These are phyloP conservation scores for Melieria crassipennis DNA, from an alignment of 2,888 invertebrate genomes.

Conservation along the genomic window DNA sequence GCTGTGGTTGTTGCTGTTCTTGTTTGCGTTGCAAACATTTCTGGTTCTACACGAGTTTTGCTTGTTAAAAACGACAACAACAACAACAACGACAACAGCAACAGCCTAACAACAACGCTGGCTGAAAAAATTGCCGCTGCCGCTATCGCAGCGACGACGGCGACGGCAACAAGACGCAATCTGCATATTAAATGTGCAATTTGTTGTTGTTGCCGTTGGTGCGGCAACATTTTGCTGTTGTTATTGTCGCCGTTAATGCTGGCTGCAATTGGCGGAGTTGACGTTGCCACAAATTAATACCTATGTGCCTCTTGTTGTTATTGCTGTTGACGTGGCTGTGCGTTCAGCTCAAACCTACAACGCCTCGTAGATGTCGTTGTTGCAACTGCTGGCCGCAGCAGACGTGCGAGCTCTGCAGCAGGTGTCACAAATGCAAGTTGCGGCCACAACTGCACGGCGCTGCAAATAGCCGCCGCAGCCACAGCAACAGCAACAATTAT, in stretches of 20 bases:
- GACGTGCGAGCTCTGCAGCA: slow-evolving; percentile 5
- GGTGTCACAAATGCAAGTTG: slow-evolving; percentile 15
- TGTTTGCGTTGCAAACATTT: too few species aligned
- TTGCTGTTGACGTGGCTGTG: not conserved
- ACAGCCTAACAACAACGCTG: not conserved
- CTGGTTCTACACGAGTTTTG: too few species aligned
- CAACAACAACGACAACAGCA: slow-evolving; percentile 1
- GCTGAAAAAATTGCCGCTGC: too few species aligned
- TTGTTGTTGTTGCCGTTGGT: slow-evolving; percentile 1
- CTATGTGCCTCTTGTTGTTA: slow-evolving; percentile 2
- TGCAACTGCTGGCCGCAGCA: slow-evolving; percentile 1
- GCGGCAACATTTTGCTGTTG: slow-evolving; percentile 5
- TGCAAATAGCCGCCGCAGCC: not conserved
- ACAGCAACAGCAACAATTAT: too few species aligned
- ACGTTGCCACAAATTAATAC: not conserved
- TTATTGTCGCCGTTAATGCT: slow-evolving; percentile 4
- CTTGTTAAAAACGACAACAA: not conserved
- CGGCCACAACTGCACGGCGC: slow-evolving; percentile 4
- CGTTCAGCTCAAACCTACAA: too few species aligned
- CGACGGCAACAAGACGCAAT: too few species aligned
- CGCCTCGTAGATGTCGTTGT: slow-evolving; percentile 5
- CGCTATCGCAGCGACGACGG: too few species aligned
- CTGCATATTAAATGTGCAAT: too few species aligned
- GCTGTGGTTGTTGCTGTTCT: too few species aligned
- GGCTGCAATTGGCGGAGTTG: slow-evolving; percentile 4